Percentiles rank a stretch among this genome's conserved stretches.
Conservation (phyloP, 2,888 invertebrate genomes). For the Orthosia cruda region DNA sequence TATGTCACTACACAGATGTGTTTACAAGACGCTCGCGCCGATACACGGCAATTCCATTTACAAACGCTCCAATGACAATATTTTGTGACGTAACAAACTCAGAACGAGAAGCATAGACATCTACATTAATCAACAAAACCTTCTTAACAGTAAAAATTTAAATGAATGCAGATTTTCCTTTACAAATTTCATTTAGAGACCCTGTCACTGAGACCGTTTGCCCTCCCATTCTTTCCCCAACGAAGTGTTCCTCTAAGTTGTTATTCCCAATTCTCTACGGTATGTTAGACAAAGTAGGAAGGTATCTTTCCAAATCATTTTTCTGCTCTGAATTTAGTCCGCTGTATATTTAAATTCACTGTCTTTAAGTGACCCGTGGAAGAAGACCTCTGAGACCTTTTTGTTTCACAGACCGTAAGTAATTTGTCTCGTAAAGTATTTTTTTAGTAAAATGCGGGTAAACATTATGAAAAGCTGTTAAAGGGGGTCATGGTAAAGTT, state of each 20-base stretch:
- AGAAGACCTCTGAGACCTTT: slow-evolving; percentile 27
- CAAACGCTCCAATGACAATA: slow-evolving; percentile 54
- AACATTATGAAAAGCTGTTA: slow-evolving; percentile 4
- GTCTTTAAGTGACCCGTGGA: slow-evolving; percentile 49
- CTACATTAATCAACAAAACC: slow-evolving; percentile 59
- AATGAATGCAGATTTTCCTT: slow-evolving; percentile 70
- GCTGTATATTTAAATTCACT: slow-evolving; percentile 62
- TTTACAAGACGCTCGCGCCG: slow-evolving; percentile 48
- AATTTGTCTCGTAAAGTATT: slow-evolving; percentile 29
- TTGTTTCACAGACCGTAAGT: slow-evolving; percentile 21
- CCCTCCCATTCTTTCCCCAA: slow-evolving; percentile 73
- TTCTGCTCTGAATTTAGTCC: slow-evolving; percentile 55
- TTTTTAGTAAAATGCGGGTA: background rate
- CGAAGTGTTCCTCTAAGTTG: slow-evolving; percentile 75
- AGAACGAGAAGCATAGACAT: slow-evolving; percentile 21
- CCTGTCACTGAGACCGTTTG: slow-evolving; percentile 72
- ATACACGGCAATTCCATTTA: slow-evolving; percentile 70
- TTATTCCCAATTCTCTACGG: slow-evolving; percentile 76
- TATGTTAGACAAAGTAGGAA: slow-evolving; percentile 73
- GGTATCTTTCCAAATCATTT: slow-evolving; percentile 67
- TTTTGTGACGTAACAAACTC: slow-evolving; percentile 58
- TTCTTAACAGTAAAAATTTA: slow-evolving; percentile 54
- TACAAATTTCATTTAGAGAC: slow-evolving; percentile 74
- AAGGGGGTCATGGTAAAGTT: background rate
- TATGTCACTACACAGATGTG: slow-evolving; percentile 35